Evolutionary conservation across 2,888 invertebrate genomes (phyloP).

Genomic region (Vanessa cardui): DNA sequence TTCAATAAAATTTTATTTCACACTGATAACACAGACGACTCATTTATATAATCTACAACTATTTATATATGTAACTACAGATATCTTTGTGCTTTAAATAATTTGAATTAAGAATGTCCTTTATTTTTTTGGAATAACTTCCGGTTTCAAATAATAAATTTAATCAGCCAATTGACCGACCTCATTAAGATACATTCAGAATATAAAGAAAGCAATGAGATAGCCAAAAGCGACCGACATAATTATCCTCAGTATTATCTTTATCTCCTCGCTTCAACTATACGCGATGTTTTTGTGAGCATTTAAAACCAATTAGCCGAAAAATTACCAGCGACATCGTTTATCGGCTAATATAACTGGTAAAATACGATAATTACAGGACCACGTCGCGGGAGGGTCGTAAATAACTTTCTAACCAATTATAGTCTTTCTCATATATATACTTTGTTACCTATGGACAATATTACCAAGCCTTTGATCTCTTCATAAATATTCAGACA

Average conservation of each 20-base stretch:
- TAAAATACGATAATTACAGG: conserved; percentile 53
- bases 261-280: conserved; percentile 21
- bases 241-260: conserved; percentile 26
- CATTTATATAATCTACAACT: too few species aligned
- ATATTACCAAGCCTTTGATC: conserved; percentile 57
- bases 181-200: background rate
- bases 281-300: conserved; percentile 24
- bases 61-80: too few species aligned
- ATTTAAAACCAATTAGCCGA: conserved; percentile 45
- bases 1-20: too few species aligned
- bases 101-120: too few species aligned
- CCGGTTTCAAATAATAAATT: background rate
- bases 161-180: background rate
- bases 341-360: conserved; percentile 51
- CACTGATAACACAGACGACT: too few species aligned
- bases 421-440: conserved; percentile 59
- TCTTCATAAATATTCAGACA: conserved; percentile 71
- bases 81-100: too few species aligned
- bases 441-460: conserved; percentile 52
- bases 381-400: conserved; percentile 43
- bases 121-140: background rate
- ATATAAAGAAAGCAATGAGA: conserved; percentile 23
- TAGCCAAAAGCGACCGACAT: conserved; percentile 19
- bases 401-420: conserved; percentile 71
- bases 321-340: conserved; percentile 59